These are phyloP conservation scores for Melanerpes formicivorus DNA, from an alignment of 2,113 vertebrate species.

Conservation along the genomic window DNA sequence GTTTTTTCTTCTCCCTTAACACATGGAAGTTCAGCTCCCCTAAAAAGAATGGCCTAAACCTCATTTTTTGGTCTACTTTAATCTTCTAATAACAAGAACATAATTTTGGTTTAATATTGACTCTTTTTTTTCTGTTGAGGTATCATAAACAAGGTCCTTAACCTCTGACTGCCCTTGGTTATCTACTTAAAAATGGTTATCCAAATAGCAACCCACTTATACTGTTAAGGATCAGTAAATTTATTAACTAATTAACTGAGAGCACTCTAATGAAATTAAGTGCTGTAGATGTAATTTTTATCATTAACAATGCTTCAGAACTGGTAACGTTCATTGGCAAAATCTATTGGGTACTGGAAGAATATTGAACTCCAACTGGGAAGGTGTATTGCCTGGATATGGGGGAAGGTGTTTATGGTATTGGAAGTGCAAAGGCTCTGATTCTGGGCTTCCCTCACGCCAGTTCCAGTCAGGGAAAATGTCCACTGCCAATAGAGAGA, in stretches of 20 bases:
- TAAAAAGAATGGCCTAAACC: not conserved
- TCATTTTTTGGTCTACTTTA: not conserved
- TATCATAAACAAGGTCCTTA: not conserved
- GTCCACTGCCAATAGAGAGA: rapidly evolving
- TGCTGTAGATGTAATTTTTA: not conserved
- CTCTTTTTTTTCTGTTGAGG: not conserved
- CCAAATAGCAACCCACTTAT: not conserved
- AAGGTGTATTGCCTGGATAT: not conserved
- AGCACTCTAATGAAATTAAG: not conserved
- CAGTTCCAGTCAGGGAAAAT: not conserved
- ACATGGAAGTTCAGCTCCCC: not conserved
- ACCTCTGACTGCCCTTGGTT: not conserved
- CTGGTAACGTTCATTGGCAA: not conserved
- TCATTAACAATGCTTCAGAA: not conserved
- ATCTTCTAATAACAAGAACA: not conserved
- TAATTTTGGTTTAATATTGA: not conserved
- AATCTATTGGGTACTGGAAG: not conserved
- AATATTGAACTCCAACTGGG: not conserved
- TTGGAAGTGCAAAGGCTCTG: rapidly evolving
- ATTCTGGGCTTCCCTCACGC: not conserved
- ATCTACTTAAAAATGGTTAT: not conserved
- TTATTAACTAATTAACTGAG: constrained; percentile 17
- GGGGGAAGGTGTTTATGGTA: rapidly evolving
- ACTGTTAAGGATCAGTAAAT: constrained; percentile 1
- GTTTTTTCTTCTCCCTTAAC: not conserved